These are phyloP conservation scores for Mobula hypostoma DNA, from an alignment of 2,113 vertebrate genomes.

Conservation along the genomic window DNA sequence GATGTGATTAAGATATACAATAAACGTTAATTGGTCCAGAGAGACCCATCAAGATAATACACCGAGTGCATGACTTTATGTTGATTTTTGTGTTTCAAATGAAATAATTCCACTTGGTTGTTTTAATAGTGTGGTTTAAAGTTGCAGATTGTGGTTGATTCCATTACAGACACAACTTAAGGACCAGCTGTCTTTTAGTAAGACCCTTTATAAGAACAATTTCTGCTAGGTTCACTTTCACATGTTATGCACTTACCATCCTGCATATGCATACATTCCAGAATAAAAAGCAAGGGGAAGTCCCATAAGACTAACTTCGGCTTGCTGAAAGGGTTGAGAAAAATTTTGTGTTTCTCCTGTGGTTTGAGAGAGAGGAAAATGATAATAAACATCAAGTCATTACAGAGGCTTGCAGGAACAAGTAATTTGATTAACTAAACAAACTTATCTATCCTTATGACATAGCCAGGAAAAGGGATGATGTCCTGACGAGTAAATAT, in stretches of 20 bases:
- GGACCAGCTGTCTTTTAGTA: background rate
- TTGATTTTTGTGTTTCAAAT: background rate
- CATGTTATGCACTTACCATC: conserved; percentile 72
- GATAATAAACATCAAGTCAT: background rate
- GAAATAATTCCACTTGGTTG: background rate
- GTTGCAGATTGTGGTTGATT: background rate
- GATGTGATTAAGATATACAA: background rate
- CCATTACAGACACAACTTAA: background rate
- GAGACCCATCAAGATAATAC: background rate
- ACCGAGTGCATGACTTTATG: background rate
- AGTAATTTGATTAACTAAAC: background rate
- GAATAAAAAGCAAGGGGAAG: conserved; percentile 93
- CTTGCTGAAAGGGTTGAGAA: conserved; percentile 77
- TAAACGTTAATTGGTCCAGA: background rate
- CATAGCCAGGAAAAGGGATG: too few species aligned
- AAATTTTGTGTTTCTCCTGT: conserved; percentile 83
- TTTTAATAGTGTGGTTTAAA: background rate
- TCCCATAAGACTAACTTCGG: conserved; percentile 63
- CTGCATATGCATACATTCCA: conserved; percentile 95
- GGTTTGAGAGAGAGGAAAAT: conserved; percentile 40
- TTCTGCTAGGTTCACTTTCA: background rate
- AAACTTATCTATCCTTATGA: background rate
- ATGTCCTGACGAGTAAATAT: too few species aligned
- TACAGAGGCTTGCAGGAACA: background rate
- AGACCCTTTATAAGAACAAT: background rate